phyloP scores from a whole-genome alignment of 1,140 invertebrate species.

The Diploscapter pachys region DNA sequence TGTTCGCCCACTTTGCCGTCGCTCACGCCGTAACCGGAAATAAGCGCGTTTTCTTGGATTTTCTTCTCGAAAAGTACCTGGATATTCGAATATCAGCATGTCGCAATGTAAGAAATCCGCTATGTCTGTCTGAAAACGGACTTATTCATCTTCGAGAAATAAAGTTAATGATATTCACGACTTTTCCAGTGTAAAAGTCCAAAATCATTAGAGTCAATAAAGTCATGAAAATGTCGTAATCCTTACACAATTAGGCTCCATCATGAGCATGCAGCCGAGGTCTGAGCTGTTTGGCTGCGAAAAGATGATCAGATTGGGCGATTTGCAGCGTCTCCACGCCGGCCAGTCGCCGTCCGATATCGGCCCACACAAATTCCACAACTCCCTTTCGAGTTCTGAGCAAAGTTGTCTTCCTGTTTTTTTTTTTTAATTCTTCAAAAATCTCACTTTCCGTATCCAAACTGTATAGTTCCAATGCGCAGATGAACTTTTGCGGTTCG shows the following conservation, averaged over 20 bases:
- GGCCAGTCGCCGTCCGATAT: neutral
- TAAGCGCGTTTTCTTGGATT: too few relatives aligned
- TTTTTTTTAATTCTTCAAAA: neutral
- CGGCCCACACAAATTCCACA: too few relatives aligned
- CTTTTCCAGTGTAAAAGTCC: neutral
- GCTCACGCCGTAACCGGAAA: conserved; percentile 30
- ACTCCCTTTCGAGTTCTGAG: neutral
- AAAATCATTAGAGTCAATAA: neutral
- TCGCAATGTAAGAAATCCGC: conserved; percentile 38
- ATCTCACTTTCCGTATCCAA: neutral
- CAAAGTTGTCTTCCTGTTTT: neutral
- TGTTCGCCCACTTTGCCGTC: conserved; percentile 23
- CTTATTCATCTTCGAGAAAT: neutral
- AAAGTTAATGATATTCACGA: neutral
- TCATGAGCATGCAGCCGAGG: conserved; percentile 33
- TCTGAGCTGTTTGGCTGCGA: conserved; percentile 36
- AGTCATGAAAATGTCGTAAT: neutral
- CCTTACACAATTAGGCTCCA: conserved; percentile 32
- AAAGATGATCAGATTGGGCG: conserved; percentile 35
- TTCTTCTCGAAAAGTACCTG: neutral
- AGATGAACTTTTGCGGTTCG: neutral
- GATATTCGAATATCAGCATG: conserved; percentile 36
- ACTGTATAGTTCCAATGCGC: neutral
- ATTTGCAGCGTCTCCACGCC: neutral
- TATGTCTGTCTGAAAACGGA: conserved; percentile 19